phyloP scores from a whole-genome alignment of 2,888 invertebrate genomes.

The Scrobipalpa atriplicella region DNA sequence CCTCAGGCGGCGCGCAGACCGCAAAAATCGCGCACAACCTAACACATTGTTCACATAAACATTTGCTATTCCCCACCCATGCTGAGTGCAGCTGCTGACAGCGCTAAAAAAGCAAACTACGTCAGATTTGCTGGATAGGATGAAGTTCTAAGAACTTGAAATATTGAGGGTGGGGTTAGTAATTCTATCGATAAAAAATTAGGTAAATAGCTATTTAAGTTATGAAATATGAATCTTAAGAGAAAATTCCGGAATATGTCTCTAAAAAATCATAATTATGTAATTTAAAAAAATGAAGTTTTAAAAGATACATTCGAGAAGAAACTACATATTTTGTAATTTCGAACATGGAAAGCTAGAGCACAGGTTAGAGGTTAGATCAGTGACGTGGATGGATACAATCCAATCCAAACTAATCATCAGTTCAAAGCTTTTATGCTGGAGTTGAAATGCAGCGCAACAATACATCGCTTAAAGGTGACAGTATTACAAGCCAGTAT shows the following conservation, averaged over 20 bases:
- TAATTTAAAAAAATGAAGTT: too few species aligned
- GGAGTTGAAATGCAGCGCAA: constrained; percentile 44
- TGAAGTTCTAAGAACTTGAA: background rate
- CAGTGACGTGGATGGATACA: too few species aligned
- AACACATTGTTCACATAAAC: constrained; percentile 75
- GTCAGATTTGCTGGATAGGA: background rate
- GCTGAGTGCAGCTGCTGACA: constrained; percentile 24
- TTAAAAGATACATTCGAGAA: too few species aligned
- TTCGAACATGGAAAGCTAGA: too few species aligned
- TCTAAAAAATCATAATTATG: too few species aligned
- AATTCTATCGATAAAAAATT: background rate
- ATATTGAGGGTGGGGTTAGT: background rate
- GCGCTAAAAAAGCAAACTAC: constrained; percentile 14
- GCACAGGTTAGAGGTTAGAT: too few species aligned
- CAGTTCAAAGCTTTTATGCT: background rate
- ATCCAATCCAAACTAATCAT: background rate
- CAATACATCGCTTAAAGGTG: constrained; percentile 45
- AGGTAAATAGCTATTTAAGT: too few species aligned
- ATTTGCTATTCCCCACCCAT: constrained; percentile 52
- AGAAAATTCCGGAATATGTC: too few species aligned
- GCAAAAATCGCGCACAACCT: constrained; percentile 69
- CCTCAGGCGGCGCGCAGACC: constrained; percentile 61
- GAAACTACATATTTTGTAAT: too few species aligned
- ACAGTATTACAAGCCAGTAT: constrained; percentile 34
- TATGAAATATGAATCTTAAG: too few species aligned